phyloP scores from a whole-genome alignment of 2,797 vertebrate genomes.

The Eremophila alpestris region DNA sequence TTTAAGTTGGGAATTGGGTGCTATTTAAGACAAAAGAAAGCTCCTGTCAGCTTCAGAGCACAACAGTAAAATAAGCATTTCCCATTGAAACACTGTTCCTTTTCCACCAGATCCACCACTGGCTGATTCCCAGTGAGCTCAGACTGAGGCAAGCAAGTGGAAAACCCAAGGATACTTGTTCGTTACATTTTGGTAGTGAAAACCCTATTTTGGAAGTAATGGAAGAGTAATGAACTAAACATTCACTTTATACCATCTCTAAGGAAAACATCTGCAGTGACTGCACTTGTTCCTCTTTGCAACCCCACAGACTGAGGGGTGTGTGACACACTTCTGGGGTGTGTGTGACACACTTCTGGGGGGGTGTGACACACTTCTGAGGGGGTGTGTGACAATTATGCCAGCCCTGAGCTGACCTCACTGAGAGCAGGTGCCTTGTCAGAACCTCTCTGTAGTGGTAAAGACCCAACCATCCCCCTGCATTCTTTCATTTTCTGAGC shows the following conservation, averaged over 20 bases:
- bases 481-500: not conserved
- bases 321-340: too few species aligned
- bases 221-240: not conserved
- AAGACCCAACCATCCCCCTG: not conserved
- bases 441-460: not conserved
- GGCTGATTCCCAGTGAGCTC: not conserved
- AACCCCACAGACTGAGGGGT: not conserved
- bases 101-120: not conserved
- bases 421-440: not conserved
- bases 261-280: not conserved
- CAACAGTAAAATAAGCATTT: not conserved
- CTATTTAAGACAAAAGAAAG: not conserved
- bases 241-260: not conserved
- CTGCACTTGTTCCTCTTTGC: not conserved
- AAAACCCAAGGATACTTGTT: not conserved
- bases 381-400: not conserved
- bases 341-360: not conserved
- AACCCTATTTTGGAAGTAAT: not conserved
- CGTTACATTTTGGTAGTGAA: not conserved
- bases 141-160: not conserved
- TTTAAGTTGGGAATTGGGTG: not conserved
- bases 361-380: not conserved
- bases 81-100: not conserved
- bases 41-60: not conserved
- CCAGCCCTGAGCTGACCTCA: not conserved